Percentiles rank a stretch among this genome's conserved stretches.
Conservation (phyloP, 2,888 invertebrate species). For the Corbicula japonica region DNA sequence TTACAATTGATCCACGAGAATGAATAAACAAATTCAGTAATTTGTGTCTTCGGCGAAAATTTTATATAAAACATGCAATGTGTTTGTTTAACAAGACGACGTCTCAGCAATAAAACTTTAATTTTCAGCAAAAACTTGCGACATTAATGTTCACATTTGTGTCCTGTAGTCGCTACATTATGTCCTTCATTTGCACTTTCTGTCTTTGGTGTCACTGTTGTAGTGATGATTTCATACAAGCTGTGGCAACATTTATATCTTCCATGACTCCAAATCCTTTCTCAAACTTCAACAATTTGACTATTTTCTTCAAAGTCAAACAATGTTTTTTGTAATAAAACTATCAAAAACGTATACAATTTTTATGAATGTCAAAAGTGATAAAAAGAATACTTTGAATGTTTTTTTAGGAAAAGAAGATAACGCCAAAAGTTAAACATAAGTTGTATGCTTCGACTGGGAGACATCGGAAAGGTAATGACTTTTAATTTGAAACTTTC, state of each 20-base stretch:
- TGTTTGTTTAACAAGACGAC: slow-evolving; percentile 25
- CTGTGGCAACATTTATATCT: slow-evolving; percentile 37
- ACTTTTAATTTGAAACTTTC: no score
- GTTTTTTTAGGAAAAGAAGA: no score
- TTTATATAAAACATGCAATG: slow-evolving; percentile 10
- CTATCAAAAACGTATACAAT: no score
- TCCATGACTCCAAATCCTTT: slow-evolving; percentile 14
- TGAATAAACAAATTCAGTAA: slow-evolving; percentile 35
- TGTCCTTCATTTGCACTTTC: slow-evolving; percentile 33
- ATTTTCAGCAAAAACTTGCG: slow-evolving; percentile 16
- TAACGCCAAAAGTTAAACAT: no score
- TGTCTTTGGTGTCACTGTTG: slow-evolving; percentile 18
- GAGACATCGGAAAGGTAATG: no score
- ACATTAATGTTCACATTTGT: slow-evolving; percentile 35
- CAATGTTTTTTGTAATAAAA: no score
- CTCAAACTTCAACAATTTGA: no score
- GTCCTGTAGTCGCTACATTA: slow-evolving; percentile 14
- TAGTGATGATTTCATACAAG: slow-evolving; percentile 40
- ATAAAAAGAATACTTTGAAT: no score
- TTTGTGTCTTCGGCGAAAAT: slow-evolving; percentile 34
- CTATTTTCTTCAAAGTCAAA: no score
- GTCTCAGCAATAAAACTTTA: slow-evolving; percentile 7
- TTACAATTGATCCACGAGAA: slow-evolving; percentile 32
- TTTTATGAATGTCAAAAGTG: no score
- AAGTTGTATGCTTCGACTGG: no score